Percentiles rank a stretch among this genome's conserved stretches.
phyloP scores from a whole-genome alignment of 2,888 invertebrate genomes.

The Scaptomyza flava region DNA sequence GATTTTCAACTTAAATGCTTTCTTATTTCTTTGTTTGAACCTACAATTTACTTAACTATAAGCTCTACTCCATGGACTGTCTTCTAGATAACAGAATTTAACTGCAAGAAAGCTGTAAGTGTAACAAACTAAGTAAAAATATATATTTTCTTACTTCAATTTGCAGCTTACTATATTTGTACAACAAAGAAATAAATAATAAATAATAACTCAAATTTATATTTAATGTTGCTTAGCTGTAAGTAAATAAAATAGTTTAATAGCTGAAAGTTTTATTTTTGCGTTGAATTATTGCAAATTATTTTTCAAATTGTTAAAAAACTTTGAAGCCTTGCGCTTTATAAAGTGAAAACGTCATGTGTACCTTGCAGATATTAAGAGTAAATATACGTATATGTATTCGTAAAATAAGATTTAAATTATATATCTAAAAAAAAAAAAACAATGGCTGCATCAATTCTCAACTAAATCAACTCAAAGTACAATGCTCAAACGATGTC shows the following conservation, averaged over 20 bases:
- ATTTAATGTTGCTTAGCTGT: slow-evolving; percentile 27
- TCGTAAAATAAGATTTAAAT: slow-evolving; percentile 10
- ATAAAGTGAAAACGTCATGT: slow-evolving; percentile 67
- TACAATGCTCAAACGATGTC: slow-evolving; percentile 64
- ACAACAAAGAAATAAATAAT: slow-evolving; percentile 21
- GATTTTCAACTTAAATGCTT: not conserved
- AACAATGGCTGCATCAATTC: slow-evolving; percentile 50
- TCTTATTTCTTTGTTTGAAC: too few species aligned
- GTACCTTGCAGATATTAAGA: slow-evolving; percentile 69
- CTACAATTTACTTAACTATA: slow-evolving; percentile 34
- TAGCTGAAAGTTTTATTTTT: slow-evolving; percentile 47
- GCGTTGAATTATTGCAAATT: slow-evolving; percentile 50
- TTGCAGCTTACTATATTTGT: slow-evolving; percentile 60
- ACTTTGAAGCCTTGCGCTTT: slow-evolving; percentile 45
- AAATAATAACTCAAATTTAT: slow-evolving; percentile 9
- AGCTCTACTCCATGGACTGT: slow-evolving; percentile 78
- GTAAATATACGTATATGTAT: slow-evolving; percentile 14
- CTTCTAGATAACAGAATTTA: slow-evolving; percentile 80
- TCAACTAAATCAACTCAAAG: slow-evolving; percentile 59
- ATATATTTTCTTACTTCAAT: slow-evolving; percentile 65
- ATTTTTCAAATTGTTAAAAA: slow-evolving; percentile 66
- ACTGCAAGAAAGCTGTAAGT: slow-evolving; percentile 45
- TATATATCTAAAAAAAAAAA: slow-evolving; percentile 24
- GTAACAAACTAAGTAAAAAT: slow-evolving; percentile 24
- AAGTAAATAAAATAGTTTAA: slow-evolving; percentile 11